A percentile compares a stretch with the other conserved stretches of the same genome.
Evolutionary conservation across 2,888 invertebrate genomes (phyloP).

Genomic region (Sceliomorpha sp.): DNA sequence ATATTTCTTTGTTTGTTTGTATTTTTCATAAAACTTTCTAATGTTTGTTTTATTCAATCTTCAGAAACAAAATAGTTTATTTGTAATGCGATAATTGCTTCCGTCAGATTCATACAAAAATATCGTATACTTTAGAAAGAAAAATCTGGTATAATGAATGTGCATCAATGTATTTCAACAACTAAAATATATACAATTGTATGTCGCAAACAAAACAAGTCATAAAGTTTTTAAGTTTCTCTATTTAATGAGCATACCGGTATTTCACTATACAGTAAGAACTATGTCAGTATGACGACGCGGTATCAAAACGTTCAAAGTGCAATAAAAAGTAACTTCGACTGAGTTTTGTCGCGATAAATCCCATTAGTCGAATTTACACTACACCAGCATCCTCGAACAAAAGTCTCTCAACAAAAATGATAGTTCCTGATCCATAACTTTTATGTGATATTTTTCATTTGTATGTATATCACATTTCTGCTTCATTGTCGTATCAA

Average conservation of each 20-base stretch:
- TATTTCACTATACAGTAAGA: constrained; percentile 37
- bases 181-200: constrained; percentile 1
- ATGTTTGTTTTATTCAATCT: too few species aligned
- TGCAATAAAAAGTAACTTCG: constrained; percentile 65
- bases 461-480: constrained; percentile 5
- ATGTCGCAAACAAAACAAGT: constrained; percentile 21
- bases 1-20: too few species aligned
- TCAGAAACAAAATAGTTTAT: too few species aligned
- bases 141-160: background rate
- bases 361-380: constrained; percentile 73
- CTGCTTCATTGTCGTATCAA: too few species aligned
- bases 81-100: too few species aligned
- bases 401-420: constrained; percentile 35
- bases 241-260: constrained; percentile 49
- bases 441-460: constrained; percentile 23
- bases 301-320: constrained; percentile 55
- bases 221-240: constrained; percentile 36
- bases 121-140: too few species aligned
- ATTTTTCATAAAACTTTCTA: too few species aligned
- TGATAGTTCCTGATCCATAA: constrained; percentile 30
- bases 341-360: constrained; percentile 65
- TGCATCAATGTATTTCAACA: constrained; percentile 10
- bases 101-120: too few species aligned
- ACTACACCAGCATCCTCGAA: constrained; percentile 26
- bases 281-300: constrained; percentile 33